A percentile compares a stretch with the other conserved stretches of the same genome.
These are phyloP conservation scores for Brachymystax lenok DNA, from an alignment of 2,797 vertebrate species.

Conservation along the genomic window DNA sequence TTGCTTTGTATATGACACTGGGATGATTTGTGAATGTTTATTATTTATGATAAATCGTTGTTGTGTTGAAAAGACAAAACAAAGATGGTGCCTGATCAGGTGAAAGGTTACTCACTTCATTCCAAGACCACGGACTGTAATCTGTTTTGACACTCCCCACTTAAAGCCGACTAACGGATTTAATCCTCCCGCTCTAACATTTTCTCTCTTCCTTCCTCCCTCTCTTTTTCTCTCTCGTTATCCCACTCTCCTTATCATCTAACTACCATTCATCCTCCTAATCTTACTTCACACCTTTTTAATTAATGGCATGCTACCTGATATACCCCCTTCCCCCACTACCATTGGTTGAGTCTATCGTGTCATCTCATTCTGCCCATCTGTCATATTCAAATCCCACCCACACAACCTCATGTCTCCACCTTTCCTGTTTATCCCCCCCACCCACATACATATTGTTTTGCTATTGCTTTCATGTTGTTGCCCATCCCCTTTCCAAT, in stretches of 20 bases:
- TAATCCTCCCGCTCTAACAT: neutral
- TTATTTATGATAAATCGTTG: neutral
- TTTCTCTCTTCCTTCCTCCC: neutral
- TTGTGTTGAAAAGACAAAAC: neutral
- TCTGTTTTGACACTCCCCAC: neutral
- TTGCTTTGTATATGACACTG: neutral
- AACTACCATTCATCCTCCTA: neutral
- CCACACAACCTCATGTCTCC: neutral
- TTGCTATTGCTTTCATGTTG: neutral
- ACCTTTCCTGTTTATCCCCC: neutral
- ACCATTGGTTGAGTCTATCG: too few relatives aligned
- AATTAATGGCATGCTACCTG: too few relatives aligned
- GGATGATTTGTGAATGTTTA: neutral
- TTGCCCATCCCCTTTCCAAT: neutral
- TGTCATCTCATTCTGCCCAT: too few relatives aligned
- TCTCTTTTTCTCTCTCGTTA: neutral
- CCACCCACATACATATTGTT: neutral
- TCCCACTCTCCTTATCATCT: neutral
- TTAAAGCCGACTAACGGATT: neutral
- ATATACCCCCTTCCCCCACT: neutral
- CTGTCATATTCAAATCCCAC: too few relatives aligned
- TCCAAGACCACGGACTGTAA: neutral
- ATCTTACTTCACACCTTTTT: neutral
- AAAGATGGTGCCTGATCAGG: neutral
- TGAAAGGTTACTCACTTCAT: neutral